These are phyloP conservation scores for Acronicta leporina DNA, from an alignment of 2,888 invertebrate genomes.

Conservation along the genomic window DNA sequence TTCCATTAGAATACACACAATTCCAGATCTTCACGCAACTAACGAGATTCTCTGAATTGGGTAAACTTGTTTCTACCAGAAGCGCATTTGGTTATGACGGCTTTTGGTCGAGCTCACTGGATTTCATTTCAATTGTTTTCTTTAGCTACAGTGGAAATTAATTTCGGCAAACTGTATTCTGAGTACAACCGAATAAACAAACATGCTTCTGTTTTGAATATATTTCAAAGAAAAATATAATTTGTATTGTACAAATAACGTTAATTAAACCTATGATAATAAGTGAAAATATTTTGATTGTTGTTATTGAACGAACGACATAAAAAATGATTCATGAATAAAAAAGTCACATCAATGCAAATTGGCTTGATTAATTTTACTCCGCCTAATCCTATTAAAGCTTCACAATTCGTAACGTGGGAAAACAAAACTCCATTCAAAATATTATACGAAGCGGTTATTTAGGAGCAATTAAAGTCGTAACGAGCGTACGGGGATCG, in stretches of 20 bases:
- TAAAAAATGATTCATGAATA: conserved; percentile 37
- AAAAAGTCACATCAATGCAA: conserved; percentile 48
- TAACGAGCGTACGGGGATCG: conserved; percentile 53
- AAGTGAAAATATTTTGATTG: conserved; percentile 24
- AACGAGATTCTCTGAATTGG: conserved; percentile 34
- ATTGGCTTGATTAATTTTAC: conserved; percentile 42
- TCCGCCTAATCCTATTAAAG: conserved; percentile 36
- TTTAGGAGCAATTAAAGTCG: conserved; percentile 63
- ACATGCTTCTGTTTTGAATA: neutral
- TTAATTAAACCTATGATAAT: conserved; percentile 10
- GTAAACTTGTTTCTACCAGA: conserved; percentile 34
- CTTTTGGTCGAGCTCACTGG: conserved; percentile 36
- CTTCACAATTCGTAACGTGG: conserved; percentile 58
- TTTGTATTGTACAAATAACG: neutral
- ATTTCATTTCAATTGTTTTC: conserved; percentile 37
- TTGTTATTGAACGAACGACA: conserved; percentile 1
- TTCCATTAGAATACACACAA: conserved; percentile 19
- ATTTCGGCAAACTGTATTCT: conserved; percentile 26
- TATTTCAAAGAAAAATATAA: neutral
- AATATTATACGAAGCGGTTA: conserved; percentile 54
- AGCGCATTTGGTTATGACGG: conserved; percentile 48
- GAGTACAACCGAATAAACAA: neutral
- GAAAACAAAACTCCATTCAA: conserved; percentile 65
- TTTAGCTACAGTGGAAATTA: conserved; percentile 34
- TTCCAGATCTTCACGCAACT: conserved; percentile 17